Conservation (phyloP, 2,113 vertebrate genomes). For the Oophaga pumilio region DNA sequence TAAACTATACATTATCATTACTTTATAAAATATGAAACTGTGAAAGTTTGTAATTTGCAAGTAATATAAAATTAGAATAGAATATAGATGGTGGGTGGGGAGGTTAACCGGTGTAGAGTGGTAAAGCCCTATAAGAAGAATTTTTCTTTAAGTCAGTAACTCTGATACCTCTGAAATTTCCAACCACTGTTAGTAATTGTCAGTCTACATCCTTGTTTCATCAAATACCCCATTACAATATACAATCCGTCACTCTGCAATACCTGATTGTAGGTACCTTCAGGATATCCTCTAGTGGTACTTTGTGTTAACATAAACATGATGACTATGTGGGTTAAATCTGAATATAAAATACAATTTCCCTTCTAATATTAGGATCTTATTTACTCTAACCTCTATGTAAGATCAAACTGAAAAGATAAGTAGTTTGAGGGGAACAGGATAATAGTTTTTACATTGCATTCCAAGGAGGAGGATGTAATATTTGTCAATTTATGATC, state of each 20-base stretch:
- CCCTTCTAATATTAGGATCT: slow-evolving; percentile 24
- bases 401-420: not conserved
- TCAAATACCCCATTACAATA: not conserved
- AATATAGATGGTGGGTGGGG: too few species aligned
- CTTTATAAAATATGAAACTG: too few species aligned
- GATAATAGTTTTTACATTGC: not conserved
- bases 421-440: not conserved
- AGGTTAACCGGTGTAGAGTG: too few species aligned
- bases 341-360: slow-evolving; percentile 27
- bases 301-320: not conserved
- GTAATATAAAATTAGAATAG: too few species aligned
- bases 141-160: too few species aligned
- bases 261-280: not conserved
- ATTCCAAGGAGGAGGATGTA: not conserved
- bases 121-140: too few species aligned
- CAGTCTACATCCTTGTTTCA: too few species aligned
- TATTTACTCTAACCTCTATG: not conserved
- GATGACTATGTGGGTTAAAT: not conserved
- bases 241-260: not conserved
- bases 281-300: not conserved
- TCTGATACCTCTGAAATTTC: too few species aligned
- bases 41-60: too few species aligned
- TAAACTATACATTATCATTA: too few species aligned
- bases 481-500: slow-evolving; percentile 21
- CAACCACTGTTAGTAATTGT: too few species aligned